A percentile compares a stretch with the other conserved stretches of the same genome.
These are phyloP conservation scores for Spilogale gracilis DNA, from an alignment of 2,113 vertebrate genomes.

Conservation along the genomic window DNA sequence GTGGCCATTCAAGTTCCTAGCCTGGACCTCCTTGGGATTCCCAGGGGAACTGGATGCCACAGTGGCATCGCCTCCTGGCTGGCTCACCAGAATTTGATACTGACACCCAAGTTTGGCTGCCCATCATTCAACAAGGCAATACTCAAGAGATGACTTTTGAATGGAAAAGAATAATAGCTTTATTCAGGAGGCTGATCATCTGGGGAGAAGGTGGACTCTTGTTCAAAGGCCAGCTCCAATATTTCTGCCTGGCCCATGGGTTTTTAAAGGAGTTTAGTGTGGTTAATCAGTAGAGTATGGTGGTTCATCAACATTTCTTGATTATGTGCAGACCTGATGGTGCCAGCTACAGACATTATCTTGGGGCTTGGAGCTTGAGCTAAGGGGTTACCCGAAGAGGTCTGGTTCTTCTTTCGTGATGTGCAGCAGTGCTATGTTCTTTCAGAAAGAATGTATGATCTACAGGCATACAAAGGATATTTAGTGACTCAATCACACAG, in stretches of 20 bases:
- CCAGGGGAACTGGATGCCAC: neutral
- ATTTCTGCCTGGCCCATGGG: neutral
- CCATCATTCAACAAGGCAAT: neutral
- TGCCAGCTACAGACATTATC: neutral
- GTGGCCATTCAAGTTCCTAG: neutral
- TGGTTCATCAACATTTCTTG: neutral
- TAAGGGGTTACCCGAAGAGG: no score
- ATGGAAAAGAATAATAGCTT: neutral
- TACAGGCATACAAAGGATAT: neutral
- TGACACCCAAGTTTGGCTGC: neutral
- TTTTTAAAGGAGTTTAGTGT: neutral
- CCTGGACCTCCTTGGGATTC: neutral
- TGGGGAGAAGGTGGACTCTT: neutral
- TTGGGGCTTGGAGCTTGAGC: neutral
- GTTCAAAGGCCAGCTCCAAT: neutral
- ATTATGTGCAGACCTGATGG: neutral
- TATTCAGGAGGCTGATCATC: neutral
- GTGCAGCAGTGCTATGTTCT: neutral
- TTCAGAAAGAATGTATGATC: neutral
- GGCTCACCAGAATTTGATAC: neutral
- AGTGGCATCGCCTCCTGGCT: neutral
- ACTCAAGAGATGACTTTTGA: neutral
- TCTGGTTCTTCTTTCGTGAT: neutral
- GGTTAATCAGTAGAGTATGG: neutral
- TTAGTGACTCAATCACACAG: neutral